A percentile compares a stretch with the other conserved stretches of the same genome.
Conservation (phyloP, 2,797 vertebrate species). For the Heliangelus exortis region DNA sequence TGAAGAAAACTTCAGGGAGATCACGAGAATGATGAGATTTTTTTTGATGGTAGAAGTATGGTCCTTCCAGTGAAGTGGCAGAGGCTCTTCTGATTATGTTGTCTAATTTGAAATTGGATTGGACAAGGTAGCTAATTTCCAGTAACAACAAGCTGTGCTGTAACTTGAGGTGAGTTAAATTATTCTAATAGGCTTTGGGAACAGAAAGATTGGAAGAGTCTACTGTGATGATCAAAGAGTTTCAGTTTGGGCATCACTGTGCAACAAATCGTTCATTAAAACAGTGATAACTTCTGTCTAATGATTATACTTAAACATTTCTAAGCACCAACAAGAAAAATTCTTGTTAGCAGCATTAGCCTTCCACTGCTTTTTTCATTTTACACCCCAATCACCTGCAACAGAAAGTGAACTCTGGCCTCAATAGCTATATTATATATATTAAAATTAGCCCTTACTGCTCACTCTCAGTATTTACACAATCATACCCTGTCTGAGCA, state of each 20-base stretch:
- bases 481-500: background rate
- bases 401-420: background rate
- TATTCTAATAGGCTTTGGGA: constrained; percentile 41
- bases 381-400: background rate
- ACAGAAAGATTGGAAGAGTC: constrained; percentile 2
- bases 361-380: background rate
- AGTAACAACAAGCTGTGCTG: constrained; percentile 20
- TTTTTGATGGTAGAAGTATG: constrained; percentile 24
- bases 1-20: background rate
- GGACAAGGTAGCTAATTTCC: constrained; percentile 42
- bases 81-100: constrained; percentile 24
- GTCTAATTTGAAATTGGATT: constrained; percentile 5
- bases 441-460: background rate
- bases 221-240: constrained; percentile 29
- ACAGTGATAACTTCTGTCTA: constrained; percentile 6
- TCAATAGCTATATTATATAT: background rate
- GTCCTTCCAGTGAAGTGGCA: constrained; percentile 21
- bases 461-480: background rate
- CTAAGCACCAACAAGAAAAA: background rate
- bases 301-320: constrained; percentile 12
- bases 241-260: background rate
- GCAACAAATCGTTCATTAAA: constrained; percentile 50
- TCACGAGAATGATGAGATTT: background rate
- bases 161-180: constrained; percentile 1
- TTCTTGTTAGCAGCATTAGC: background rate